These are phyloP conservation scores for Microcebus murinus DNA, from an alignment of 2,113 vertebrate genomes.

Conservation along the genomic window DNA sequence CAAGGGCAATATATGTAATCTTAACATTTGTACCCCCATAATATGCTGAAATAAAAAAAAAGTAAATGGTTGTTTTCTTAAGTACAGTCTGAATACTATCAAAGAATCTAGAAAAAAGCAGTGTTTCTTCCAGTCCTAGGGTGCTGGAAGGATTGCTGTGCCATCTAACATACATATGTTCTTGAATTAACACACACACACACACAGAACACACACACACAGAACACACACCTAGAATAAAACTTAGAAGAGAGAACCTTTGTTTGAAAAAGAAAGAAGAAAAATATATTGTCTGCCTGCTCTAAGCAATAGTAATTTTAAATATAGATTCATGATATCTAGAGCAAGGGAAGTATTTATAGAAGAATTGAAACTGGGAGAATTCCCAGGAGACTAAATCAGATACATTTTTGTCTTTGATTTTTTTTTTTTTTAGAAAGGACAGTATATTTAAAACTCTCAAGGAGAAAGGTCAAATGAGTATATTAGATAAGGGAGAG, in stretches of 20 bases:
- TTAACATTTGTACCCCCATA: too few relatives aligned
- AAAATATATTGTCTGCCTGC: not conserved
- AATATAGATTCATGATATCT: conserved; percentile 46
- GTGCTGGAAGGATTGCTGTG: not conserved
- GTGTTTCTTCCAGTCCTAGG: not conserved
- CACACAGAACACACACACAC: not conserved
- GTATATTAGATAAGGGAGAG: not conserved
- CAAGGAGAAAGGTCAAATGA: conserved; percentile 1
- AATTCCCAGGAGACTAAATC: not conserved
- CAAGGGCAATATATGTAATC: too few relatives aligned
- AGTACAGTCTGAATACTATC: not conserved
- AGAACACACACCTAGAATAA: not conserved
- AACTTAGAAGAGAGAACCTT: not conserved
- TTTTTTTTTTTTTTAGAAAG: not conserved
- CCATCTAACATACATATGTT: not conserved
- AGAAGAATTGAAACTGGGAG: conserved; percentile 21
- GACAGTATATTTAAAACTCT: not conserved
- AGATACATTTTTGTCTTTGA: not conserved
- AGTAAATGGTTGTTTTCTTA: conserved; percentile 16
- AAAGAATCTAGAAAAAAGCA: not conserved
- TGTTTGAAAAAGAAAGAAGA: not conserved
- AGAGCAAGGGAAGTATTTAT: conserved; percentile 34
- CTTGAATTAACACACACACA: not conserved
- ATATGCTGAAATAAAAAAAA: not conserved
- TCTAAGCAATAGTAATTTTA: conserved; percentile 47